Conservation (phyloP, 2,797 vertebrate genomes). For the Liasis olivaceus region DNA sequence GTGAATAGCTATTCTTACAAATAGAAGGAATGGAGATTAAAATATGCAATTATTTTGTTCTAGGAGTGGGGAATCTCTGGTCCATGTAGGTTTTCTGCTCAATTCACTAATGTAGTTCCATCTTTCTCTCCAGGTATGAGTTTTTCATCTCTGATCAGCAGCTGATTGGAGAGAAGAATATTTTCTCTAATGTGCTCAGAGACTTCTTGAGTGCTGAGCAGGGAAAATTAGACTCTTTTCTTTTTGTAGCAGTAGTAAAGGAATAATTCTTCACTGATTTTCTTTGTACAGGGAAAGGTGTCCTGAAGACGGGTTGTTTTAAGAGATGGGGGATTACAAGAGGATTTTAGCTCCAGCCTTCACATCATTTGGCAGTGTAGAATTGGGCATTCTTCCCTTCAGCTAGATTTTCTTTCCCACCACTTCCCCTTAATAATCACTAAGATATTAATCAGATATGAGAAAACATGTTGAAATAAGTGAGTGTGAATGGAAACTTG, state of each 20-base stretch:
- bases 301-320: not conserved
- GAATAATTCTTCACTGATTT: not conserved
- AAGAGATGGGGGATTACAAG: not conserved
- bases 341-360: not conserved
- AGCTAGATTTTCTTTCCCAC: not conserved
- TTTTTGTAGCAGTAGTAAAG: not conserved
- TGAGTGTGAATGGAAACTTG: not conserved
- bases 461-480: not conserved
- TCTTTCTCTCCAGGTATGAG: not conserved
- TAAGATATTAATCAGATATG: not conserved
- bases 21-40: not conserved
- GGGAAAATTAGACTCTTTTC: not conserved
- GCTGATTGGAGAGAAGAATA: not conserved
- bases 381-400: not conserved
- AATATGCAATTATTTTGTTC: not conserved
- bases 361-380: not conserved
- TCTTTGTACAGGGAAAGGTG: not conserved
- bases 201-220: not conserved
- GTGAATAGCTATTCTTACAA: not conserved
- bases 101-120: not conserved
- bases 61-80: not conserved
- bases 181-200: not conserved
- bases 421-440: not conserved
- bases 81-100: not conserved
- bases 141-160: not conserved